Base-by-base conservation (phyloP, 2,797 vertebrate genomes). In the Calcarius lapponicus region DNA sequence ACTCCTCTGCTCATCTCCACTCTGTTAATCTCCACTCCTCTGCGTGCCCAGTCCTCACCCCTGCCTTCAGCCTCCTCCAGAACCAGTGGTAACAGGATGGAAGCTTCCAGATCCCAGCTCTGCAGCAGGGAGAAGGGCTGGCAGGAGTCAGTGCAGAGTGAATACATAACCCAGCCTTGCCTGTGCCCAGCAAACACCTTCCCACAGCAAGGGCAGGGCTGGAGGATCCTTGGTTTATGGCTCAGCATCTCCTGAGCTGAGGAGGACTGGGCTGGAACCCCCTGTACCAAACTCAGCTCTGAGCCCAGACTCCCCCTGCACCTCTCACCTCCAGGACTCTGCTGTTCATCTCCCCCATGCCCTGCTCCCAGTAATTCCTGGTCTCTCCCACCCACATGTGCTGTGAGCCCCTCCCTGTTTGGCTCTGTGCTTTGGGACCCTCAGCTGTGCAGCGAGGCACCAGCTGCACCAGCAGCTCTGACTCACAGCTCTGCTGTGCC, bases 81-180 rank as follows among this genome's bases (percentile, higher is more conserved):
- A 79, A 92, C 88, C 96, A 75, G 86, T 88, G 89, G 88, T 83
- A 96, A 95, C 92, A 95, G 92, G 87, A 95, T 95, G 96, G 95
- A 74, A 58, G 6, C 80, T 86, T 66, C 61, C 61, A 65, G 86
- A 86, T 61, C 93, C 60, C 70, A 25, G 53, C 71, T 86, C 82
- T 66, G 29, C 71, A 64, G 50, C 5, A 1, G 36, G 72, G 25
- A 80, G 51, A 38, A 90, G 47, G 2, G 24, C 42, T 38, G 58
- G 56, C 56, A 56, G 31, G 29, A 32, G 36, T 7, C 16, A 51
- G 50, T 28, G 16, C 50, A 54, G 53, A 54, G 53, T 21, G 13
- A 13, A 14, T 32, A 5, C 4, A 11, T 2, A 31, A 22, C 51
- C 82, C 80, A 53, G 58, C 50, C 70, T 24, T 31, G 32, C 19